Conservation (phyloP, 2,113 vertebrate genomes). For the Turdus rufiventris region DNA sequence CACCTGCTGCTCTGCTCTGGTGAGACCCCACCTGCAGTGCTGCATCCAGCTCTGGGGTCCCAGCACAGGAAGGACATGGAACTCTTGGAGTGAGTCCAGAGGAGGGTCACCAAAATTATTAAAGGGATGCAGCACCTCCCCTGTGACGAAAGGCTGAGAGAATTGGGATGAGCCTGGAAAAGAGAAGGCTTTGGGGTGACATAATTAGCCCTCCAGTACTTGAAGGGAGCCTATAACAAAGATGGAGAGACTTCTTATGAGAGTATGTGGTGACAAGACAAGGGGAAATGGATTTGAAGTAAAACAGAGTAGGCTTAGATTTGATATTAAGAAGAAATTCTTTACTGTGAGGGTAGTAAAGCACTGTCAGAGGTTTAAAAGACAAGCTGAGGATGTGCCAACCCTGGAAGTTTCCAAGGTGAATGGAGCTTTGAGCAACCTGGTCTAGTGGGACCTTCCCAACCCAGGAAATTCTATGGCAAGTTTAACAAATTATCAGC, state of each 20-base stretch:
- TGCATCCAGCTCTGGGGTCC: neutral
- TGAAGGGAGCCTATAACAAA: neutral
- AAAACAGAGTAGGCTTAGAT: neutral
- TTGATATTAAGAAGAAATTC: neutral
- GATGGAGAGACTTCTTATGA: neutral
- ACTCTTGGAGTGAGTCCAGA: neutral
- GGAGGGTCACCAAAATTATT: neutral
- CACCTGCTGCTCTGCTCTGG: neutral
- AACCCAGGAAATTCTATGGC: rapidly evolving
- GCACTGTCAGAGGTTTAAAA: neutral
- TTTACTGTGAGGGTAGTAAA: neutral
- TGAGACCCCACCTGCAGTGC: neutral
- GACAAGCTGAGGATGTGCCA: neutral
- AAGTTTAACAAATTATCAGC: neutral
- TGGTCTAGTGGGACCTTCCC: neutral
- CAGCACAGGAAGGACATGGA: neutral
- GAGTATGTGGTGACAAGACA: neutral
- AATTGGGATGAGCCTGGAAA: neutral
- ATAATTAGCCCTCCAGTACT: neutral
- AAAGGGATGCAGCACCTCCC: neutral
- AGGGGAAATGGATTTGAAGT: neutral
- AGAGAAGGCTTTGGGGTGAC: neutral
- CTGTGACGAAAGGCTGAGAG: neutral
- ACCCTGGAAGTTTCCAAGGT: neutral
- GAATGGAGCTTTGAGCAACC: neutral